Base-by-base conservation (phyloP, 2,113 vertebrate genomes). In the Vulpes vulpes region DNA sequence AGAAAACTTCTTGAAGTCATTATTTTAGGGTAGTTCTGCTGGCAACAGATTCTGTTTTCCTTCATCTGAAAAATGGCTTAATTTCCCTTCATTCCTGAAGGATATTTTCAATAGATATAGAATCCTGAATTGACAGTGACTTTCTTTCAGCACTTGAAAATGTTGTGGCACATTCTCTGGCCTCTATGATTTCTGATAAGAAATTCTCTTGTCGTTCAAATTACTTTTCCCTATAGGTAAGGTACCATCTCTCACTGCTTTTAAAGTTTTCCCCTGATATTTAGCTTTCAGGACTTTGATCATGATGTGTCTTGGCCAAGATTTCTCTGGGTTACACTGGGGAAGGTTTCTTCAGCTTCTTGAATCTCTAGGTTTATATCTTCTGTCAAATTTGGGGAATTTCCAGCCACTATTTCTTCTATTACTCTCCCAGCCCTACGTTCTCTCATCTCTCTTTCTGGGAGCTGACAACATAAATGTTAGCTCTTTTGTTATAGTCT, bases 131-230 rank as follows among this genome's bases (percentile, higher is more conserved):
- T 85, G 55, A 53, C 16, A 35, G 23, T 43, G 32, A 27, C 85
- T 89, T 96, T 73, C 43, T 92, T 71, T 73, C 30, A 82, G 20
- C 10, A 57, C 35, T 87, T 96, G 43, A 30, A 95, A 94, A 83
- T 71, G n/a, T 65, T 43, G 10, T 38, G 11, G 1, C 38, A 60
- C 38, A 87, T 91, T 27, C 25, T 85, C 74, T 83, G 35, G 53
- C 14, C 4, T 62, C 69, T 1, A 38, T 38, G 22, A 43, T 51
- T 91, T 93, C 92, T 91, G 7, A 81, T 62, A 19, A 83, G 67
- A 95, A 83, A 59, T 88, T 6, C 6, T 51, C 10, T 64, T 64
- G 27, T 55, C 22, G 19, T 55, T 73, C 7, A 9, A 65, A 55
- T 80, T 51, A 4, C 49, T 88, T 79, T 73, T 22, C 14, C 8